Evolutionary conservation across 1,140 invertebrate species (phyloP), one percentile per base, ranked within the genome.

Genomic region (Oryzaephilus surinamensis): DNA sequence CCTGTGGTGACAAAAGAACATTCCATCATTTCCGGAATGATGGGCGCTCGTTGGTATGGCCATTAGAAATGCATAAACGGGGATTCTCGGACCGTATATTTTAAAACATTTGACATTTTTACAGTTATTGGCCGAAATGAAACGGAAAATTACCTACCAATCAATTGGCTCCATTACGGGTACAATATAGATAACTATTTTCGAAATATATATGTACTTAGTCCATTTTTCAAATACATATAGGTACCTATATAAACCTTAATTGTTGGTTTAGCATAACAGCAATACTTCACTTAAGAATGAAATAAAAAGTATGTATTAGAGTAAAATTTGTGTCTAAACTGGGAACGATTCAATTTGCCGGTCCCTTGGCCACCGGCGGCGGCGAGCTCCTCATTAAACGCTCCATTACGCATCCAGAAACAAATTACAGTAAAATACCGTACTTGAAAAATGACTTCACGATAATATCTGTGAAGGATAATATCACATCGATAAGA

Each of bases 1-100:
- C 54, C 52, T 52, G 54, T 51, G 55, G 57, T 54, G 57, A 61
- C 58, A 59, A 61, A 58, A 59, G 52, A 57, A 56, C 58, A 51
- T 53, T 61, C 54, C 54, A 59, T 61, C 58, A 61, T 61, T 61
- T 61, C 55, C 55, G 52, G 48, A 37, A 43, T 50, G 41, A 50
- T 44, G 43, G 8, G 50, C 30, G n/a, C n/a, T n/a, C n/a, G n/a
- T n/a, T n/a, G n/a, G n/a, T n/a, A n/a, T n/a, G 43, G 30, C 57
- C 57, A 59, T 59, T 59, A 59, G 53, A 41, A 41, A 46, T 46
- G 44, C 44, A 46, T 46, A 46, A 46, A 46, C 44, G 44, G 44
- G 44, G 35, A 37, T 46, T 41, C 30, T 29, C 34, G 6, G 23
- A 16, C 30, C 18, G 27, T 46, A 46, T 46, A n/a, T n/a, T n/a